These are phyloP conservation scores for Biston betularia DNA, from an alignment of 2,888 invertebrate species.

Conservation along the genomic window DNA sequence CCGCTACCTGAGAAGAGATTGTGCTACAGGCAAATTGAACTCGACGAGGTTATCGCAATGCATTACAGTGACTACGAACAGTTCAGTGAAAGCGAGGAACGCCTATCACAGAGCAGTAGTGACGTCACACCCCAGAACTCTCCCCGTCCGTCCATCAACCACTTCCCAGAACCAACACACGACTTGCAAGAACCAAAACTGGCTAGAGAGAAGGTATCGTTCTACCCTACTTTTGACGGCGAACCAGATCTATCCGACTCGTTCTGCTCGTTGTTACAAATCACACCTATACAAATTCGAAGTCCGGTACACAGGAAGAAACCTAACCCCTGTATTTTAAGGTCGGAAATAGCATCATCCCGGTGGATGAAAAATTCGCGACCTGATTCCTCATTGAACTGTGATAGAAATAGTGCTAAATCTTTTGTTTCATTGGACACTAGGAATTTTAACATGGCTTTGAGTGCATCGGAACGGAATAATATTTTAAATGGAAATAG, in stretches of 20 bases:
- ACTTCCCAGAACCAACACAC: conserved; percentile 40
- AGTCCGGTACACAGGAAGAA: conserved; percentile 71
- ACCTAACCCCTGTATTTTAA: conserved; percentile 71
- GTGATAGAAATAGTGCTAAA: conserved; percentile 80
- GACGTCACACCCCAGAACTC: conserved; percentile 81
- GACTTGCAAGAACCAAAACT: conserved; percentile 58
- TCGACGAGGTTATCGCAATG: conserved; percentile 78
- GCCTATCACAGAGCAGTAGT: conserved; percentile 76
- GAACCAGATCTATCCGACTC: conserved; percentile 63
- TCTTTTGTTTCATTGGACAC: conserved; percentile 78
- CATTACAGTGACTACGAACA: conserved; percentile 78
- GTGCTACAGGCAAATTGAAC: conserved; percentile 69
- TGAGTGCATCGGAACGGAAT: conserved; percentile 70
- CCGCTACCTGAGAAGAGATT: conserved; percentile 67
- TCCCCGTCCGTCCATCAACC: conserved; percentile 68
- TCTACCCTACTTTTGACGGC: conserved; percentile 61
- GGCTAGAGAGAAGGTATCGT: conserved; percentile 62
- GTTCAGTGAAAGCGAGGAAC: conserved; percentile 78
- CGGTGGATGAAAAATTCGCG: conserved; percentile 78
- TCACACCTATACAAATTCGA: conserved; percentile 76
- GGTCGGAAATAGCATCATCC: conserved; percentile 80
- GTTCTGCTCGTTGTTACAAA: conserved; percentile 78
- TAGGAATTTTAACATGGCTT: conserved; percentile 62
- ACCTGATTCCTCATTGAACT: conserved; percentile 76
- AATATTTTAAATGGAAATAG: conserved; percentile 60